Conservation (phyloP, 1,140 invertebrate species). For the Andricus grossulariae region DNA sequence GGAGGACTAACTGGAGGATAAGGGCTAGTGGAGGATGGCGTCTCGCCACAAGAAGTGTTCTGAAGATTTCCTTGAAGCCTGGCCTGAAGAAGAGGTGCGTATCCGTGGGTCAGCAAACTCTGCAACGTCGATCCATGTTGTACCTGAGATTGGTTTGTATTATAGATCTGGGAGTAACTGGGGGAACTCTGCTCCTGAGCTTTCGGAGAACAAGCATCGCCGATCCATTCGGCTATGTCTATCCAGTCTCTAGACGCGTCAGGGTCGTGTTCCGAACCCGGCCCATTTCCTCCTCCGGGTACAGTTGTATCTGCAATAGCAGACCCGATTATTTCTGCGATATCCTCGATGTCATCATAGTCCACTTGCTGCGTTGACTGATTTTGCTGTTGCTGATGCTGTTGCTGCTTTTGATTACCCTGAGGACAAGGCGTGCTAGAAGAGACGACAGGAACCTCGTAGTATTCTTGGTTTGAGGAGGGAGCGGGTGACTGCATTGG, state of each 20-base stretch:
- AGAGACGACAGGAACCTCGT: constrained; percentile 70
- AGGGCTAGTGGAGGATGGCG: constrained; percentile 75
- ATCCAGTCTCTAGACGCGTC: constrained; percentile 84
- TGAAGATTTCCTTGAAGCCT: constrained; percentile 73
- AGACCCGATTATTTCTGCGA: constrained; percentile 90
- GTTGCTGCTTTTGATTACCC: constrained; percentile 67
- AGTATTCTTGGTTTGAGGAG: constrained; percentile 71
- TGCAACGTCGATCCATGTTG: constrained; percentile 79
- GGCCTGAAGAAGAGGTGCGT: constrained; percentile 83
- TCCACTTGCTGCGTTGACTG: constrained; percentile 78
- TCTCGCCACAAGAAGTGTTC: constrained; percentile 70
- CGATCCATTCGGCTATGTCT: constrained; percentile 90
- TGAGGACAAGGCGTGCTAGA: constrained; percentile 73
- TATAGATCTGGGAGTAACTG: constrained; percentile 67
- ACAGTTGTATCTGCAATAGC: constrained; percentile 93
- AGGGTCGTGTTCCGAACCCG: constrained; percentile 78
- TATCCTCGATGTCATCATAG: constrained; percentile 90
- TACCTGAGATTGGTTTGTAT: constrained; percentile 57
- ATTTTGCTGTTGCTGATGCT: constrained; percentile 75
- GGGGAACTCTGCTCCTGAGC: constrained; percentile 72
- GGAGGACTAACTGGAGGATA: constrained; percentile 76
- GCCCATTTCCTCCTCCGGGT: constrained; percentile 79
- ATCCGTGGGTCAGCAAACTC: constrained; percentile 84
- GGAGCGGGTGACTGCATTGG: constrained; percentile 70
- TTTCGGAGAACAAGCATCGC: constrained; percentile 83